A percentile compares a stretch with the other conserved stretches of the same genome.
Conservation (phyloP, 2,113 vertebrate genomes). For the Cyprinodon variegatus region DNA sequence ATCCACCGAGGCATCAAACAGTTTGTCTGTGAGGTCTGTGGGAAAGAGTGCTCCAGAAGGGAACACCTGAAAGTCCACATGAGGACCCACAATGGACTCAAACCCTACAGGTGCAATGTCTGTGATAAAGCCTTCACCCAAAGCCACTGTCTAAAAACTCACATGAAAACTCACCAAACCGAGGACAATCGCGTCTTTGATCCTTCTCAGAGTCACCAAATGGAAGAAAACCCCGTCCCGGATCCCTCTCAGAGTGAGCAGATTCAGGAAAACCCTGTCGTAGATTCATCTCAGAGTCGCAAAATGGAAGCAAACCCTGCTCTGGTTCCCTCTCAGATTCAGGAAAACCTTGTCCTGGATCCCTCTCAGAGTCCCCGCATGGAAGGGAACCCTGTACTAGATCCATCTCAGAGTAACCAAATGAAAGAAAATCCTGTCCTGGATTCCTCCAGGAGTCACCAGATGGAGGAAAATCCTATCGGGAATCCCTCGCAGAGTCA, state of each 20-base stretch:
- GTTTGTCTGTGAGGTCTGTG: constrained; percentile 36
- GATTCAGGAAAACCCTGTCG: neutral
- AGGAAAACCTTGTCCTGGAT: neutral
- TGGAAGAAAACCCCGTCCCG: neutral
- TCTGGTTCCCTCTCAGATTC: neutral
- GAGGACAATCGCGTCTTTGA: neutral
- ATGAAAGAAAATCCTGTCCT: neutral
- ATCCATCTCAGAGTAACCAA: neutral
- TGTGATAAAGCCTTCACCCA: constrained; percentile 57
- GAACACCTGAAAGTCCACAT: constrained; percentile 53
- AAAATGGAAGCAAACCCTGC: neutral
- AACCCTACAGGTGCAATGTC: constrained; percentile 38
- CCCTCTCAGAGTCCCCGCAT: neutral
- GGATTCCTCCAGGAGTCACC: neutral
- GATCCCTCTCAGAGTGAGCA: neutral
- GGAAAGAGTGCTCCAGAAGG: constrained; percentile 26
- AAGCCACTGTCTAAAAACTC: constrained; percentile 60
- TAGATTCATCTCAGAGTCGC: neutral
- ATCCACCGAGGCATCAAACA: constrained; percentile 32
- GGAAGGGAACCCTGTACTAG: neutral
- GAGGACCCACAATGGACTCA: constrained; percentile 59
- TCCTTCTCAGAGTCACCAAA: neutral
- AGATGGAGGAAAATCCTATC: neutral
- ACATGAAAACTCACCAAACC: constrained; percentile 45
- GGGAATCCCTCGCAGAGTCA: neutral